Evolutionary conservation across 2,888 invertebrate genomes (phyloP), one percentile per base, ranked within the genome.

Genomic region (Cephalotes varians): DNA sequence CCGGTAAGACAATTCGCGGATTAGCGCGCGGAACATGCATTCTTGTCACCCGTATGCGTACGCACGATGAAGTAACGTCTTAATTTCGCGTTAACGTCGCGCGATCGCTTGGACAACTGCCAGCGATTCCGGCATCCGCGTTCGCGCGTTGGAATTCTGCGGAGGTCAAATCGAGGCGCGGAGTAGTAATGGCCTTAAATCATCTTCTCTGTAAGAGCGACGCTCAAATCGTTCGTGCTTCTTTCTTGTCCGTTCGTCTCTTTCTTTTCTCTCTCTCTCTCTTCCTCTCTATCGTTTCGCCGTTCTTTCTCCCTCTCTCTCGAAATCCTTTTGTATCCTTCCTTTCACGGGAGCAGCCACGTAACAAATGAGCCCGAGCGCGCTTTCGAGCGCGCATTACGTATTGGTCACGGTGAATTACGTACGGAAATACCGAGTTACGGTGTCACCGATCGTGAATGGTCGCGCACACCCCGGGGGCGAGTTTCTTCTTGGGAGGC

Each of bases 371-470:
- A 86, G 86, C 21, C 85, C 85, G 89, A 21, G 37, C 51, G 73
- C 86, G 73, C 86, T 87, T 86, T 86, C 87, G 85, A 71, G 74
- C 79, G 84, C 84, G 88, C 85, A 90, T 90, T 91, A 89, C 86
- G 85, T 86, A 91, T 90, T 90, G 88, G 90, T 84, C 85, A 74
- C 86, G 89, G 79, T 90, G 85, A 90, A 90, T 90, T 90, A 90
- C 85, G 82, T 82, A 84, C 86, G 90, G 90, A 91, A 91, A 88
- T 85, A 86, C 86, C 85, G 84, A 89, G 91, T 85, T 85, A 87
- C 89, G 83, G 86, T 90, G 91, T 91, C 90, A 90, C 90, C 90
- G 87, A 84, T 49, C 54, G 76, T 83, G 83, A 88, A 85, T 87
- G 81, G 51, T 51, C 56, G 62, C 67, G 80, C 47, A 40, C 51